A percentile compares a stretch with the other conserved stretches of the same genome.
These are phyloP conservation scores for Chaunax sp. DNA, from an alignment of 2,797 vertebrate species.

Conservation along the genomic window DNA sequence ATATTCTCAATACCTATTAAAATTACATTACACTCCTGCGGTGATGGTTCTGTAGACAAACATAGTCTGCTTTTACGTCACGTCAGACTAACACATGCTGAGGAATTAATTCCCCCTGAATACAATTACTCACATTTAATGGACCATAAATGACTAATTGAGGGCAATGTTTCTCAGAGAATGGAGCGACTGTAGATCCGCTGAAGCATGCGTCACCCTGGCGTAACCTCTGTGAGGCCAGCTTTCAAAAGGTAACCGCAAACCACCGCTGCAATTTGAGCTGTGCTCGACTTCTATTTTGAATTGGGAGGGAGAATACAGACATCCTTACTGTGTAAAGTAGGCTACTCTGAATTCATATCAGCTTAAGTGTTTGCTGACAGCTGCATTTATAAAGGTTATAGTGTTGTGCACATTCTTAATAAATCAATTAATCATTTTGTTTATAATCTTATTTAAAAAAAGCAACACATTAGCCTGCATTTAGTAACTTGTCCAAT, in stretches of 20 bases:
- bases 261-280: conserved; percentile 53
- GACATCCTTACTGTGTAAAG: background rate
- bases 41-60: background rate
- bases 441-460: too few relatives aligned
- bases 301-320: conserved; percentile 10
- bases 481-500: too few relatives aligned
- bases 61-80: conserved; percentile 13
- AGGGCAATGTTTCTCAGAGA: conserved; percentile 36
- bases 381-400: too few relatives aligned
- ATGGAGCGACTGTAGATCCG: conserved; percentile 19
- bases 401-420: too few relatives aligned
- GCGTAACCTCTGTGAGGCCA: conserved; percentile 31
- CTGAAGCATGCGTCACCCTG: conserved; percentile 40
- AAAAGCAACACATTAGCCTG: too few relatives aligned
- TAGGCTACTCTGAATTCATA: too few relatives aligned
- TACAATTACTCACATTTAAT: conserved; percentile 38
- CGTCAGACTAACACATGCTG: conserved; percentile 18
- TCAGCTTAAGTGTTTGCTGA: too few relatives aligned
- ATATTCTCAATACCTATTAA: background rate
- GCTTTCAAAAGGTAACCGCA: conserved; percentile 55
- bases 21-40: background rate
- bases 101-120: conserved; percentile 52
- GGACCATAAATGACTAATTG: conserved; percentile 18
- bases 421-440: too few relatives aligned
- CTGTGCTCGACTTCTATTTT: conserved; percentile 28